Percentiles rank a stretch among this genome's conserved stretches.
Evolutionary conservation across 2,888 invertebrate species (phyloP).

Genomic region (Polydrusus pterygomalis): DNA sequence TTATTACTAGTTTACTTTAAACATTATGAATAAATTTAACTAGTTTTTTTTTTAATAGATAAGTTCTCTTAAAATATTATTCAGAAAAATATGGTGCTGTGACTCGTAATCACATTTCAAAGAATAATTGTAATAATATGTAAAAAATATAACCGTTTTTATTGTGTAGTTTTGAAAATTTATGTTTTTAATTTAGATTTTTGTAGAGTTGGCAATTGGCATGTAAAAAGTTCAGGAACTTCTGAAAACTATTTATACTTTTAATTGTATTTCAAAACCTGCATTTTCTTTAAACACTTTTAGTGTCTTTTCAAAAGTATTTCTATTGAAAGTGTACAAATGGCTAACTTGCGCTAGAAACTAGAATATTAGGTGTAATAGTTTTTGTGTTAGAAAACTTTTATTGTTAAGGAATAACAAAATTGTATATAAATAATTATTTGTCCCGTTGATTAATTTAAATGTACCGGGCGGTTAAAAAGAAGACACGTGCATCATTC

Average conservation of each 20-base stretch:
- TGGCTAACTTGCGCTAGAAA: conserved; percentile 41
- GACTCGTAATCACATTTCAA: not conserved
- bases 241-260: conserved; percentile 35
- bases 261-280: conserved; percentile 48
- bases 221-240: conserved; percentile 57
- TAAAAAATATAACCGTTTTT: conserved; percentile 29
- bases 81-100: not conserved
- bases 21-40: too few species aligned
- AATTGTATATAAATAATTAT: conserved; percentile 30
- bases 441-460: conserved; percentile 20
- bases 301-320: conserved; percentile 30
- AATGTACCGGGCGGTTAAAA: not conserved
- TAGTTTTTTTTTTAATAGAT: too few species aligned
- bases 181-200: conserved; percentile 61
- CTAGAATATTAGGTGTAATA: conserved; percentile 41
- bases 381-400: conserved; percentile 33
- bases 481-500: too few species aligned
- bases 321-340: conserved; percentile 42
- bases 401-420: conserved; percentile 18
- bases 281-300: conserved; percentile 52
- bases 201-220: conserved; percentile 66
- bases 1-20: too few species aligned
- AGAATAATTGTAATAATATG: conserved; percentile 9
- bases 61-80: not conserved
- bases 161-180: conserved; percentile 62